Evolutionary conservation across 2,888 invertebrate genomes (phyloP), one percentile per base, ranked within the genome.

Genomic region (Pelosia muscerda): DNA sequence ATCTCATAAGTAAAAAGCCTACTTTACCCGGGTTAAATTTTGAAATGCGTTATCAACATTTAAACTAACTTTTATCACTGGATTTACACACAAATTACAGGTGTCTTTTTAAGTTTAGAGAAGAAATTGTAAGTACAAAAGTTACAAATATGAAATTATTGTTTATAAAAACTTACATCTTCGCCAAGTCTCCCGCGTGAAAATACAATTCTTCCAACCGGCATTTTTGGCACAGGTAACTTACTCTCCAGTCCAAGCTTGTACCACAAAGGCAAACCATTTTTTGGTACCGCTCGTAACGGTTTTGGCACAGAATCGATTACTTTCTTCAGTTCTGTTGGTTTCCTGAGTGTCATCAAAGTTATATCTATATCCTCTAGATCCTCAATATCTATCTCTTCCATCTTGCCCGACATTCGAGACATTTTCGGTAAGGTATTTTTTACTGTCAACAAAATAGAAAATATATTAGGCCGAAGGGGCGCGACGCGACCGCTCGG

Each of bases 191-290:
- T 94, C 34, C 95, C 95, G 72, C 96, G 95, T 56, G 94, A 92
- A 80, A 95, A 94, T 63, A 93, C 81, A 66, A 95, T 90, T 68
- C 90, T 93, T 2, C 95, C 95, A 26, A 84, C 86, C 0, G 96
- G 95, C 86, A 94, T 94, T 81, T 94, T 93, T 22, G 95, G 93
- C 68, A 95, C 91, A 1, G 96, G 95, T 65, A 96, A 84, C 81
- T 96, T 96, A 69, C 90, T 85, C 76, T 96, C 95, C 81, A 96
- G 78, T 0, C 95, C 95, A 4, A 96, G 87, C 55, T 86, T 87
- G 68, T 92, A 91, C 96, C 96, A 96, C 68, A 92, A 68, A 2
- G 96, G 96, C 26, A 96, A 84, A 1, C 94, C 95, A 88, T 91
- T 92, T 74, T 92, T 92, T 1, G 95, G 95, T 2, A 95, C 93